Evolutionary conservation across 30 jellyfish, hydroid and myxozoan species (phyloP).

Genomic region (Sanderia malayensis): DNA sequence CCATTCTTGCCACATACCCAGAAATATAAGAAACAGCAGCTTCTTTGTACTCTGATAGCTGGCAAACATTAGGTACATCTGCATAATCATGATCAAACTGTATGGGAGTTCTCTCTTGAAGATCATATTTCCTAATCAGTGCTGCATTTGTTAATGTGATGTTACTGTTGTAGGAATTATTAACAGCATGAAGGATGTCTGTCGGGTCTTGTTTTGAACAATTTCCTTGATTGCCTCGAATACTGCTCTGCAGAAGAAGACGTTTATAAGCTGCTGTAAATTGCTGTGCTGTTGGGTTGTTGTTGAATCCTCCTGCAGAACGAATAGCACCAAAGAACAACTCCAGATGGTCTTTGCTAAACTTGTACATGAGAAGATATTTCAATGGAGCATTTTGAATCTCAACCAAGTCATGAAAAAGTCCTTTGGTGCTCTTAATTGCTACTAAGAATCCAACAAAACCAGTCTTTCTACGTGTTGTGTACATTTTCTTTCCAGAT

Average conservation of each 20-base stretch:
- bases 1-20: slow-evolving; percentile 53
- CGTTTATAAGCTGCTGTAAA: background rate
- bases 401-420: background rate
- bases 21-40: slow-evolving; percentile 63
- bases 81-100: slow-evolving; percentile 47
- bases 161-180: background rate
- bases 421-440: slow-evolving; percentile 9
- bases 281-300: slow-evolving; percentile 63
- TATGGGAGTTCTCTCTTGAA: slow-evolving; percentile 17
- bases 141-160: background rate
- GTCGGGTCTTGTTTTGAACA: background rate
- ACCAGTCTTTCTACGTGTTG: slow-evolving; percentile 19
- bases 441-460: slow-evolving; percentile 48
- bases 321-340: slow-evolving; percentile 18
- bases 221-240: background rate
- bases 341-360: slow-evolving; percentile 36
- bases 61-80: slow-evolving; percentile 19
- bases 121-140: slow-evolving; percentile 13
- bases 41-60: slow-evolving; percentile 41
- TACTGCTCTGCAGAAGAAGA: background rate
- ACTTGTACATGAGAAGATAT: slow-evolving; percentile 61
- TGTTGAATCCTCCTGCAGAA: slow-evolving; percentile 59
- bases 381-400: slow-evolving; percentile 30
- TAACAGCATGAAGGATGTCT: background rate
- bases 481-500: background rate